Base-by-base conservation (phyloP, 2,797 vertebrate genomes). In the Lateolabrax maculatus region DNA sequence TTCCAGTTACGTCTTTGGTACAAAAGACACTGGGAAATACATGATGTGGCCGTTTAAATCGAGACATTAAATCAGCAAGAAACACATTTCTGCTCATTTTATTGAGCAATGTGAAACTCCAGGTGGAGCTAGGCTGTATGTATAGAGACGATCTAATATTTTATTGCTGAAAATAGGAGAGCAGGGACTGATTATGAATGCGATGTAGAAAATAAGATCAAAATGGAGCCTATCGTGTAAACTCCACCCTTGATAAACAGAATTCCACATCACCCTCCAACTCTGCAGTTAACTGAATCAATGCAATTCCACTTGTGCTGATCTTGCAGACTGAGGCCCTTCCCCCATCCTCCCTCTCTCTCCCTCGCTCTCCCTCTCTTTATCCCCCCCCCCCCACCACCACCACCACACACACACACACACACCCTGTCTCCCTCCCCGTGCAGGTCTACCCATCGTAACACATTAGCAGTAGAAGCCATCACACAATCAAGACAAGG, bases 221-320 rank as follows among this genome's bases (percentile, higher is more conserved):
- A 91, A 92, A 93, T 92, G 90, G 90, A 90, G 91, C 78, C 86
- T 57, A 87, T 88, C 58, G 87, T 89, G 89, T 90, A 92, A 93
- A 94, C 91, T 92, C 92, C 92, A 93, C 91, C 91, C 91, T 92
- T 88, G 90, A 94, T 93, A 92, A 95, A 94, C 92, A 94, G 91
- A 93, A 94, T 94, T 93, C 94, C 94, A 94, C 93, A 94, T 94
- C 93, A 92, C 87, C 91, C 93, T 94, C 92, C 94, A 92, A 93
- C 93, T 95, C 93, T 95, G 93, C 94, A 94, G 94, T 94, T 93
- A 92, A 93, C 93, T 93, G 94, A 94, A 95, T 95, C 95, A 95
- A 95, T 95, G 94, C 91, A 94, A 95, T 95, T 94, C 92, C 94
- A 95, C 92, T 95, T 95, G 93, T 95, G 94, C 95, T 95, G 95